Base-by-base conservation (phyloP, 2,797 vertebrate genomes). In the Melanotaenia pygmaea region DNA sequence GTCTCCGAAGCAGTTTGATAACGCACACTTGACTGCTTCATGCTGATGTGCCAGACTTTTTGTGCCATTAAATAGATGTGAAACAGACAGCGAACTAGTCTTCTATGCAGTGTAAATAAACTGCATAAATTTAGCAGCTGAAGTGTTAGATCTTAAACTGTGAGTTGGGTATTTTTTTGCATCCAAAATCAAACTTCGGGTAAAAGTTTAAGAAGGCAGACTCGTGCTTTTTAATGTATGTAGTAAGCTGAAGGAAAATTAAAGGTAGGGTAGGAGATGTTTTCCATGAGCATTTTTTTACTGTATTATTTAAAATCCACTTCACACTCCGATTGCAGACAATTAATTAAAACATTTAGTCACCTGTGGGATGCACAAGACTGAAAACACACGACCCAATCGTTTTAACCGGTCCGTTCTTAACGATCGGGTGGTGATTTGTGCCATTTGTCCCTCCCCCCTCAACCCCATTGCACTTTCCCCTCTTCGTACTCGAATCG, bases 61-160 rank as follows among this genome's bases (percentile, higher is more conserved):
- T 82, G 83, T 83, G 88, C 90, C 74, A 73, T 86, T 61, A 93
- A 92, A 90, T 93, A 93, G 92, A 92, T 37, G 82, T 88, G 88
- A 88, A 88, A 82, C 67, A 89, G 83, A 74, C 75, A 59, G 74
- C 73, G 80, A 72, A 67, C 77, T 77, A 66, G 87, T 90, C 86
- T 76, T 83, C 84, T 86, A 88, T 90, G 86, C 89, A 83, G 93
- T 92, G 93, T 91, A 91, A 94, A 94, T 93, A 91, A 89, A 86
- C 40, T 24, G 78, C 76, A 67, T 88, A 93, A 90, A 91, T 93
- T 91, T 94, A 93, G 91, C 86, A 70, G 71, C 54, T 74, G 72
- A 92, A 87, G 92, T 92, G 92, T 90, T 86, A 89, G 66, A 77
- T 89, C 74, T 71, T 56, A 82, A 80, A 65, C 72, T 58, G 66